Conservation (phyloP, 2,113 vertebrate genomes). For the Oncorhynchus tshawytscha region DNA sequence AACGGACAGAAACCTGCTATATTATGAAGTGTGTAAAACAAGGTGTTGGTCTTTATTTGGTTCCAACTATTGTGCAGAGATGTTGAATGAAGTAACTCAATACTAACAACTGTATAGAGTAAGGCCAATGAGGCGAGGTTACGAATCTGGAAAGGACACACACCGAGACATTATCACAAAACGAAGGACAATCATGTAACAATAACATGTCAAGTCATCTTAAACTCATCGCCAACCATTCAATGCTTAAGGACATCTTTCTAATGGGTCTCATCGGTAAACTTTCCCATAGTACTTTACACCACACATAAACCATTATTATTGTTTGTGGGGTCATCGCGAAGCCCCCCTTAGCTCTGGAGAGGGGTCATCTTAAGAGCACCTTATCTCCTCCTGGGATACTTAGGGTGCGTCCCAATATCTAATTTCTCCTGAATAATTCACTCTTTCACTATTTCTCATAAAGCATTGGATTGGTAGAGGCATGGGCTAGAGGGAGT, state of each 20-base stretch:
- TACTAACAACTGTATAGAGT: neutral
- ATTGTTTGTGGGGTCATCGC: neutral
- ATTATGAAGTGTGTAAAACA: no score
- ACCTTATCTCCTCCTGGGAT: neutral
- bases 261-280: neutral
- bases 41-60: no score
- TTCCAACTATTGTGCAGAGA: neutral
- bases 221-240: neutral
- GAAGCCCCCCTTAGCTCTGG: neutral
- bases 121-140: neutral
- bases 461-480: no score
- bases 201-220: slow-evolving; percentile 8
- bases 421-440: no score
- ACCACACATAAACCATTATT: neutral
- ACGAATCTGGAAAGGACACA: slow-evolving; percentile 11
- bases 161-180: slow-evolving; percentile 45
- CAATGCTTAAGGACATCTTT: neutral
- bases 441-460: no score
- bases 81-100: neutral
- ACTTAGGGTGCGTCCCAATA: neutral
- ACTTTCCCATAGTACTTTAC: neutral
- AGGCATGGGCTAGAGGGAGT: no score
- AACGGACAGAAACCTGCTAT: no score
- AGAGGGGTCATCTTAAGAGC: neutral
- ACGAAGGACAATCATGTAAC: slow-evolving; percentile 33